Percentiles rank a stretch among this genome's conserved stretches.
These are phyloP conservation scores for Papilio xuthus DNA, from an alignment of 1,140 invertebrate species.

Conservation along the genomic window DNA sequence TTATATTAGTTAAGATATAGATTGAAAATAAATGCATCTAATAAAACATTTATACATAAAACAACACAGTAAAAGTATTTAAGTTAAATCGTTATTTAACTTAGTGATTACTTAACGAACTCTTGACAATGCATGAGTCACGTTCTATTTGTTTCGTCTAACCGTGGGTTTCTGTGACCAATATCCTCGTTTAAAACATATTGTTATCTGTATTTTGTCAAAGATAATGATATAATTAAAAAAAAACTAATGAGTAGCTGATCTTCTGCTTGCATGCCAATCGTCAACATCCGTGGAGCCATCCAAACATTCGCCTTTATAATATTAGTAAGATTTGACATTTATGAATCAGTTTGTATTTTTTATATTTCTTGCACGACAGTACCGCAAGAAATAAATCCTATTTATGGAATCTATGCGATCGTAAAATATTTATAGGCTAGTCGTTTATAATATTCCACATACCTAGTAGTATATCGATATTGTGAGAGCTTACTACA, in stretches of 20 bases:
- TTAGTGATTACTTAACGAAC: constrained; percentile 2
- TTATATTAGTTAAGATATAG: too few relatives aligned
- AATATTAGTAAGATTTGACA: too few relatives aligned
- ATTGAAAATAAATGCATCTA: background rate
- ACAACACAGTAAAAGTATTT: background rate
- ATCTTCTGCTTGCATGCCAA: too few relatives aligned
- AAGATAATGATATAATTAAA: too few relatives aligned
- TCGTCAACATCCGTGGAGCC: too few relatives aligned
- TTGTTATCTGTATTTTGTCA: too few relatives aligned
- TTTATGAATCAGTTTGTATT: too few relatives aligned
- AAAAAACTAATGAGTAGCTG: too few relatives aligned
- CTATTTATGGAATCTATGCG: background rate
- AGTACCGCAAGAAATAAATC: constrained; percentile 14
- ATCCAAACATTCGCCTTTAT: too few relatives aligned
- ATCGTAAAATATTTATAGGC: constrained; percentile 17
- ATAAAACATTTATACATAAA: background rate
- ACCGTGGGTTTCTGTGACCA: too few relatives aligned
- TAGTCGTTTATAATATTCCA: background rate
- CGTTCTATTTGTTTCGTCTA: constrained; percentile 9
- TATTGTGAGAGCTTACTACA: background rate
- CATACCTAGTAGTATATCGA: background rate
- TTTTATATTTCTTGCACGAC: constrained; percentile 9
- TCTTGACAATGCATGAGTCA: constrained; percentile 1
- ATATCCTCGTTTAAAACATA: too few relatives aligned
- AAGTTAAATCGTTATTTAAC: constrained; percentile 5